Conservation (phyloP, 2,797 vertebrate genomes). For the Acrocephalus scirpaceus region DNA sequence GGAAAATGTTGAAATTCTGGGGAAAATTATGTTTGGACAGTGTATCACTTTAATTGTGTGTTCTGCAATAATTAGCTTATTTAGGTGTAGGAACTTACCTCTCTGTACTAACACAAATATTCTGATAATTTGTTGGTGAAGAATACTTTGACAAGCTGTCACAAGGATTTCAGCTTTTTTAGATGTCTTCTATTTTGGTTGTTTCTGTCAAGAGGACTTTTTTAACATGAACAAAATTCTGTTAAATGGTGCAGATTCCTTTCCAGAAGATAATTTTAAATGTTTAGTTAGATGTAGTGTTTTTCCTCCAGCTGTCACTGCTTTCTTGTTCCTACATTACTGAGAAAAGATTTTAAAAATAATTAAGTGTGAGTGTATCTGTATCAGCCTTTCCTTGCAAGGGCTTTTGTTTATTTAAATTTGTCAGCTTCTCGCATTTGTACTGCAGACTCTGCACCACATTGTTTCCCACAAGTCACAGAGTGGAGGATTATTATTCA, state of each 20-base stretch:
- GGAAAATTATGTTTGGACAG: background rate
- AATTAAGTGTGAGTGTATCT: constrained; percentile 55
- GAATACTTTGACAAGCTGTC: background rate
- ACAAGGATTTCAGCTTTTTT: background rate
- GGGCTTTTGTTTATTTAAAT: constrained; percentile 60
- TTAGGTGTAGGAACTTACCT: background rate
- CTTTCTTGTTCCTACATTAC: constrained; percentile 34
- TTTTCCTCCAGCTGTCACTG: constrained; percentile 62
- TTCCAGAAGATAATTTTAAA: constrained; percentile 50
- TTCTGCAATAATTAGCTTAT: background rate
- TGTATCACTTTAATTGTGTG: background rate
- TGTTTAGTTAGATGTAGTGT: constrained; percentile 24
- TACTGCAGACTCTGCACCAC: background rate
- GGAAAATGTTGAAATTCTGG: background rate
- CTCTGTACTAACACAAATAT: background rate
- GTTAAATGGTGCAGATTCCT: constrained; percentile 56
- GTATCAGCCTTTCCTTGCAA: constrained; percentile 24
- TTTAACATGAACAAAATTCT: background rate
- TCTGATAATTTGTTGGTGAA: background rate
- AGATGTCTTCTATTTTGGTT: constrained; percentile 27
- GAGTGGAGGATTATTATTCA: background rate
- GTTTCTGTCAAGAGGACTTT: constrained; percentile 3
- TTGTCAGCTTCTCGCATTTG: background rate
- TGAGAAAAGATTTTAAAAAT: constrained; percentile 60
- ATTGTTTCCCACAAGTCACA: background rate